Evolutionary conservation across 2,888 invertebrate species (phyloP), one percentile per base, ranked within the genome.

Genomic region (Ephialtes manifestator): DNA sequence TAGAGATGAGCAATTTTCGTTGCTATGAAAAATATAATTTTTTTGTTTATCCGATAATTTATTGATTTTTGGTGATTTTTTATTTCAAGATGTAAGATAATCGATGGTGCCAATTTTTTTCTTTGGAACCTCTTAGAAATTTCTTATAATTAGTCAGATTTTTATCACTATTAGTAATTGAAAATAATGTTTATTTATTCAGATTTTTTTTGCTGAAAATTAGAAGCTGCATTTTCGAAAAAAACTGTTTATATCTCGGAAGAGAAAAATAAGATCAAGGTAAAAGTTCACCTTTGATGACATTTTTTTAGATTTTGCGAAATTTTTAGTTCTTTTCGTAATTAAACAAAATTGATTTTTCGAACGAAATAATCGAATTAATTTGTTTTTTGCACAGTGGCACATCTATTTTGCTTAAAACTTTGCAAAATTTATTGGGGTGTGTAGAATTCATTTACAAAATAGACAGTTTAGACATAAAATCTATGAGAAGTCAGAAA

Each of bases 21-120:
- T 39, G 10, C 46, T 46, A 63, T 31, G 74, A 74, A 39, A 28
- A 4, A 63, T 1, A 18, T n/a, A 4, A n/a, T n/a, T 51, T 51
- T n/a, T 60, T 13, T 65, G n/a, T 74, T 46, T 39, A 18, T 58
- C 18, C 39, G n/a, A 55, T 24, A 7, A 55, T 46, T 68, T 53
- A 18, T 39, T 39, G n/a, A 8, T 35, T 11, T 3, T 53, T 53
- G 7, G n/a, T 53, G 18, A 8, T 18, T 7, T 18, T 18, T 4
- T n/a, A 18, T n/a, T 48, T 48, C 4, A 48, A 11, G 4, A 1
- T n/a, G 48, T 4, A 48, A 48, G 15, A 48, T 2, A 48, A 8
- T 18, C 7, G 24, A 24, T 20, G 5, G 31, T 5, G 31, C 31
- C 31, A 4, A 31, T 31, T 31, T 31, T 31, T 31, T 31, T 31